Conservation (phyloP, 2,113 vertebrate genomes). For the Typhlomys cinereus region DNA sequence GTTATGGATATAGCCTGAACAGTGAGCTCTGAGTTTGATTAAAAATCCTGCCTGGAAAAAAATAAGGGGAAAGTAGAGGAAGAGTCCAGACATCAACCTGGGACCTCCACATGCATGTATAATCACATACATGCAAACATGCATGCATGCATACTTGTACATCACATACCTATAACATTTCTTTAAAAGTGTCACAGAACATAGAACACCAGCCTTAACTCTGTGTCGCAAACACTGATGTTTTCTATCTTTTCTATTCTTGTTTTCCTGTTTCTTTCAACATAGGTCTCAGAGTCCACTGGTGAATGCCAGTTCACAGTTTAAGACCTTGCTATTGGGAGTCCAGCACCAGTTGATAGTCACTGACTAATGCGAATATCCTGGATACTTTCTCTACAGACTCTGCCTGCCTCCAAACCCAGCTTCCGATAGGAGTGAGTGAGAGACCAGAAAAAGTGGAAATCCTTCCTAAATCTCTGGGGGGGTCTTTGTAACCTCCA, state of each 20-base stretch:
- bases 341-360: neutral
- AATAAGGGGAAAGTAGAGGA: too few relatives aligned
- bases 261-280: neutral
- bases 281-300: neutral
- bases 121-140: too few relatives aligned
- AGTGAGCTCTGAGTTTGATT: too few relatives aligned
- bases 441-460: conserved; percentile 51
- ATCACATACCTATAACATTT: neutral
- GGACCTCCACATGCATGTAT: too few relatives aligned
- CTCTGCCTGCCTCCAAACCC: neutral
- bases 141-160: too few relatives aligned
- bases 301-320: neutral
- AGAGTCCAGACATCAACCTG: too few relatives aligned
- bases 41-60: too few relatives aligned
- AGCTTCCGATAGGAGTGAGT: conserved; percentile 26
- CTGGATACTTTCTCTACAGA: neutral
- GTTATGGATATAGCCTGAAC: too few relatives aligned
- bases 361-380: neutral
- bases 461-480: conserved; percentile 60
- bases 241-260: neutral
- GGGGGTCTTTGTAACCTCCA: conserved; percentile 63
- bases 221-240: neutral
- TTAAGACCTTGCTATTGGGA: neutral
- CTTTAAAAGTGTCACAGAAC: neutral
- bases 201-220: neutral